Evolutionary conservation across 2,888 invertebrate species (phyloP).

Genomic region (Amblyjoppa proteus): DNA sequence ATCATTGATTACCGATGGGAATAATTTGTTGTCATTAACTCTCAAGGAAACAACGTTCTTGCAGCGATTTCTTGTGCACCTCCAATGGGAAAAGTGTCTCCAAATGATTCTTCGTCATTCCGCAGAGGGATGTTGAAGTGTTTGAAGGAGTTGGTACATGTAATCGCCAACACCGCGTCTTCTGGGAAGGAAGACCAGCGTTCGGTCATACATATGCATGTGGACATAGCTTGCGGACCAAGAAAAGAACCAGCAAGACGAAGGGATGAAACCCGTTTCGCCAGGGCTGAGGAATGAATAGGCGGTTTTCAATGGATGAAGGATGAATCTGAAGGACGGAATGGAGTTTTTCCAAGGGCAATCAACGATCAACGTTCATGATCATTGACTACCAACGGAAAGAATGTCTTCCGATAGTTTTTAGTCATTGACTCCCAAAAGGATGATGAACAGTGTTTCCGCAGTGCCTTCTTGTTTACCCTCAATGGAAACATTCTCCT

Average conservation of each 20-base stretch:
- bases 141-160: background rate
- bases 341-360: background rate
- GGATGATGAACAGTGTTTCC: background rate
- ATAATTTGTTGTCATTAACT: background rate
- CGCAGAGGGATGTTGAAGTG: no score
- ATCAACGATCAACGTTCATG: background rate
- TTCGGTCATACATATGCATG: background rate
- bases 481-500: background rate
- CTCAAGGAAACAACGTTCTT: no score
- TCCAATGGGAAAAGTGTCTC: no score
- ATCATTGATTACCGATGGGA: background rate
- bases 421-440: background rate
- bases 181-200: conserved; percentile 1
- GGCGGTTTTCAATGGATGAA: background rate
- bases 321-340: conserved; percentile 1
- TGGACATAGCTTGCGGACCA: background rate
- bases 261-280: background rate
- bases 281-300: no score
- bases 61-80: no score
- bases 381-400: background rate
- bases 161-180: background rate
- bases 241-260: background rate
- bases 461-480: background rate
- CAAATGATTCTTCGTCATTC: no score
- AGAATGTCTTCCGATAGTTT: no score